phyloP scores from a whole-genome alignment of 2,797 vertebrate species.

The Poeciliopsis presidionis region DNA sequence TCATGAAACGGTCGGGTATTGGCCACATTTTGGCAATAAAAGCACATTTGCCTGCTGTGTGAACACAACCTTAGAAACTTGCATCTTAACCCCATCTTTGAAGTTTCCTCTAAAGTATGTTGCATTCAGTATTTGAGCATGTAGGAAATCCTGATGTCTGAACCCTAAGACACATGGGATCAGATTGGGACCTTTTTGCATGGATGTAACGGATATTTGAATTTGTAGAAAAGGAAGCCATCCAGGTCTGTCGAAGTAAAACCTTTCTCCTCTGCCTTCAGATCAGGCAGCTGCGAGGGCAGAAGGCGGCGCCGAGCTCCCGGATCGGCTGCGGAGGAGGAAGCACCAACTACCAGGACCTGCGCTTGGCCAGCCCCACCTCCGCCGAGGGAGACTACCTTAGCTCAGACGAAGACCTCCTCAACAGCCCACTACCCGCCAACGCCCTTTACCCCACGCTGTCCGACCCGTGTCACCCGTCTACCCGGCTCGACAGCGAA shows the following conservation, averaged over 20 bases:
- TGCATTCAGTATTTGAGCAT: background rate
- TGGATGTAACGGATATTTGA: background rate
- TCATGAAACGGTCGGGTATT: no score
- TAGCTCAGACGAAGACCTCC: slow-evolving; percentile 93
- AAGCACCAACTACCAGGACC: slow-evolving; percentile 81
- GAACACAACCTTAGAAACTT: background rate
- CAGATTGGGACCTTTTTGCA: background rate
- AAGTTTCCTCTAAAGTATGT: background rate
- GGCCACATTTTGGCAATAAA: background rate
- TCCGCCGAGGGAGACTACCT: slow-evolving; percentile 91
- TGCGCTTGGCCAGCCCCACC: slow-evolving; percentile 85
- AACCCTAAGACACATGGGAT: background rate
- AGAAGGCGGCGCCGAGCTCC: slow-evolving; percentile 79
- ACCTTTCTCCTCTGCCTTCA: slow-evolving; percentile 54
- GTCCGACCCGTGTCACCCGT: slow-evolving; percentile 78
- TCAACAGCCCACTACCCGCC: slow-evolving; percentile 86
- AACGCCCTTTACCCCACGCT: slow-evolving; percentile 84
- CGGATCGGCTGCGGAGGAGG: slow-evolving; percentile 63
- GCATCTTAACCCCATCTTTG: background rate
- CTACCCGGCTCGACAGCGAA: slow-evolving; percentile 86
- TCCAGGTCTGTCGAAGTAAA: background rate
- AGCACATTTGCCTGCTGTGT: no score
- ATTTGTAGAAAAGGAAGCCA: background rate
- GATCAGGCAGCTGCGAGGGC: slow-evolving; percentile 89
- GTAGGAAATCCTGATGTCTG: background rate